A percentile compares a stretch with the other conserved stretches of the same genome.
phyloP scores from a whole-genome alignment of 2,888 invertebrate genomes.

The Anaspis maculata region DNA sequence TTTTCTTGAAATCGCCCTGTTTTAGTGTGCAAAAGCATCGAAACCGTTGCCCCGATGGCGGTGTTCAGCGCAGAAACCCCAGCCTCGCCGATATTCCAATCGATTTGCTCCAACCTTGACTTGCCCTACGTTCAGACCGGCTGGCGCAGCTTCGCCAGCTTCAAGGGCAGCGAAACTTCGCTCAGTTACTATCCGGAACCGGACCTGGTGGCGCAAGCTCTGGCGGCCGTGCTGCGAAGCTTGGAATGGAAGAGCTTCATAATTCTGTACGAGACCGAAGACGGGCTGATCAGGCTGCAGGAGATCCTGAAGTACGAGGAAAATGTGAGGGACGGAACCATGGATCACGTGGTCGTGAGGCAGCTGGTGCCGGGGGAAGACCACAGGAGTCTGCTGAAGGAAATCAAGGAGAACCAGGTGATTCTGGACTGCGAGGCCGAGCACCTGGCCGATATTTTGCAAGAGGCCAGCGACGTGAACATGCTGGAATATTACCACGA shows the following conservation, averaged over 20 bases:
- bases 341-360: too few relatives aligned
- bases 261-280: conserved; percentile 68
- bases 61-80: too few relatives aligned
- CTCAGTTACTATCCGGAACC: conserved; percentile 34
- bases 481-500: conserved; percentile 67
- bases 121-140: conserved; percentile 76
- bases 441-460: conserved; percentile 46
- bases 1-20: too few relatives aligned
- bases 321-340: conserved; percentile 19
- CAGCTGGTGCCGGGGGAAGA: too few relatives aligned
- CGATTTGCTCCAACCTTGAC: conserved; percentile 74
- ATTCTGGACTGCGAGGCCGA: conserved; percentile 66
- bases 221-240: conserved; percentile 56
- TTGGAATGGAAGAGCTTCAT: conserved; percentile 71
- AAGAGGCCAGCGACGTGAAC: conserved; percentile 73
- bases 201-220: conserved; percentile 54
- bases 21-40: too few relatives aligned
- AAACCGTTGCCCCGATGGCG: too few relatives aligned
- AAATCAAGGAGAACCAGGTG: conserved; percentile 62
- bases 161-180: conserved; percentile 45
- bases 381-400: too few relatives aligned
- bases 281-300: conserved; percentile 67
- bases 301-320: conserved; percentile 58
- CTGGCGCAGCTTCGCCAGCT: conserved; percentile 56
- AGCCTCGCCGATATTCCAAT: conserved; percentile 67